Percentiles rank a stretch among this genome's conserved stretches.
phyloP scores from a whole-genome alignment of 2,797 vertebrate genomes.

The Ptychobarbus kaznakovi region DNA sequence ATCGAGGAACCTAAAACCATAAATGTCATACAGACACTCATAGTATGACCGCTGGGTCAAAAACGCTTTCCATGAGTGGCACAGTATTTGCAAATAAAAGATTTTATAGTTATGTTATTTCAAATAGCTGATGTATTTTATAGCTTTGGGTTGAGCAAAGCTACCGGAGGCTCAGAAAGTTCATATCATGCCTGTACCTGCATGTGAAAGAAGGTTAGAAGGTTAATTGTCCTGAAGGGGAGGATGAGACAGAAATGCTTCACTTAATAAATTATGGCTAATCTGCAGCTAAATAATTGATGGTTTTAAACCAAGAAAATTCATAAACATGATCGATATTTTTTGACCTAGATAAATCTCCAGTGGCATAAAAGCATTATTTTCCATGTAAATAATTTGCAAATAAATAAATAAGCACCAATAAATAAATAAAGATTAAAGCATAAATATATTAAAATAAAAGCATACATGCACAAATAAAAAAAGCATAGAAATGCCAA shows the following conservation, averaged over 20 bases:
- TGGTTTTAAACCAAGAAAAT: background rate
- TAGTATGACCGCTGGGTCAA: background rate
- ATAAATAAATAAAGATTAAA: background rate
- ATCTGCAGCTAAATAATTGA: background rate
- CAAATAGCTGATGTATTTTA: background rate
- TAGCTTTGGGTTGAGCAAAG: background rate
- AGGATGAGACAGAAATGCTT: constrained; percentile 30
- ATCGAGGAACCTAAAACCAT: background rate
- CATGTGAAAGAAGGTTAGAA: constrained; percentile 63
- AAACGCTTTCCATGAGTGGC: background rate
- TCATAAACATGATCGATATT: background rate
- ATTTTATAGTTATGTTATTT: background rate
- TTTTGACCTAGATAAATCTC: background rate
- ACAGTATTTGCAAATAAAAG: background rate
- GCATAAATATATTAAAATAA: background rate
- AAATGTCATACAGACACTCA: background rate
- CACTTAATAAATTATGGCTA: constrained; percentile 5
- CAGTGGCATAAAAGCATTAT: background rate
- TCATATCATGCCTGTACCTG: constrained; percentile 31
- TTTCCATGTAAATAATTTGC: background rate
- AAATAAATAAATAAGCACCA: background rate
- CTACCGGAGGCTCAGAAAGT: background rate
- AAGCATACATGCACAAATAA: background rate
- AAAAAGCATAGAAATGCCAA: background rate
- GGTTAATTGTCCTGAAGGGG: constrained; percentile 58